These are phyloP conservation scores for Anarhynchus alexandrinus DNA, from an alignment of 2,113 vertebrate species.

Conservation along the genomic window DNA sequence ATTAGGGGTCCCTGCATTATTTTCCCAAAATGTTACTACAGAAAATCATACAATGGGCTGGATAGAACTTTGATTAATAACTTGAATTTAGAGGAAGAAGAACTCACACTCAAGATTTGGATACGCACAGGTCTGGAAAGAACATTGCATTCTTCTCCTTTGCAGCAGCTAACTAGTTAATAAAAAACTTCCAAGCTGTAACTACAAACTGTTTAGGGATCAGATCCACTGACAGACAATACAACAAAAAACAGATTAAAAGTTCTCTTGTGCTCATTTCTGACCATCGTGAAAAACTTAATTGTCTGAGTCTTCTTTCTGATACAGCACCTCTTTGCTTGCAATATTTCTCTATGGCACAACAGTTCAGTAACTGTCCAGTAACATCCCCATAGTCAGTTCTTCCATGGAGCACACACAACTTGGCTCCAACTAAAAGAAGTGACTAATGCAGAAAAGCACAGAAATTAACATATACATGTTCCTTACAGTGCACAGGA, in stretches of 20 bases:
- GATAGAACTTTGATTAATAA: not conserved
- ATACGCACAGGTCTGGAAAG: not conserved
- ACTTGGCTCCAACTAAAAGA: not conserved
- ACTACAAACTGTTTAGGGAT: not conserved
- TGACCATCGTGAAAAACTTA: not conserved
- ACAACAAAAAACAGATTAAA: not conserved
- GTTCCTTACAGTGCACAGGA: not conserved
- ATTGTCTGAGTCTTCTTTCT: not conserved
- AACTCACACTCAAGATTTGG: not conserved
- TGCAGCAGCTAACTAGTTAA: not conserved
- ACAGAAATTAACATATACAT: not conserved
- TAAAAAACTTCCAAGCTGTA: not conserved
- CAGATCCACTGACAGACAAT: not conserved
- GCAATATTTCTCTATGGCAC: not conserved
- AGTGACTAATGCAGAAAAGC: not conserved
- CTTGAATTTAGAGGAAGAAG: not conserved
- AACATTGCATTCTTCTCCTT: not conserved
- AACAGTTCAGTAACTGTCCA: not conserved
- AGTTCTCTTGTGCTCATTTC: not conserved
- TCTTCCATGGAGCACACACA: not conserved
- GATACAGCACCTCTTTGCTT: not conserved
- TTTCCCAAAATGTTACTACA: not conserved
- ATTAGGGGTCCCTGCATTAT: not conserved
- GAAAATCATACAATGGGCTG: not conserved
- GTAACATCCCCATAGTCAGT: accelerated